A percentile compares a stretch with the other conserved stretches of the same genome.
These are phyloP conservation scores for Adelphocoris suturalis DNA, from an alignment of 2,888 invertebrate species.

Conservation along the genomic window DNA sequence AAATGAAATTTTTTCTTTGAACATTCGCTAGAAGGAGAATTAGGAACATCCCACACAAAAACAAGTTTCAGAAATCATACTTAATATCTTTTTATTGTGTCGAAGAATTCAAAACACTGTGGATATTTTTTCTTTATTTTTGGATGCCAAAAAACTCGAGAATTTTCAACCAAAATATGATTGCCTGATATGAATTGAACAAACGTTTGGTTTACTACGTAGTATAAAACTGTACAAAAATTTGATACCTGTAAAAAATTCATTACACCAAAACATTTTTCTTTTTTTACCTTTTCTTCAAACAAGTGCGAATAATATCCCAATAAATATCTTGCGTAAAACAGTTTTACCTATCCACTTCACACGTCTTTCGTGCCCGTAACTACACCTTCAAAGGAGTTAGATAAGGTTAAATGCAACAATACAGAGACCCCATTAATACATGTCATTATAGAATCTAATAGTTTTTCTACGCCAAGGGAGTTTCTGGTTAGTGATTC, in stretches of 20 bases:
- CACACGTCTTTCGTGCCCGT: neutral
- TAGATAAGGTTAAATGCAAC: conserved; percentile 57
- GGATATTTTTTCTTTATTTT: conserved; percentile 45
- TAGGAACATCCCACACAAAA: too few species aligned
- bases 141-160: conserved; percentile 69
- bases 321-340: conserved; percentile 54
- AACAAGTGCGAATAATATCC: conserved; percentile 47
- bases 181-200: conserved; percentile 71
- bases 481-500: conserved; percentile 26
- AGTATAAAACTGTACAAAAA: conserved; percentile 74
- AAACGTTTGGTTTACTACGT: conserved; percentile 57
- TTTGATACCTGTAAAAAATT: conserved; percentile 58
- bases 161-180: conserved; percentile 67
- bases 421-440: conserved; percentile 28
- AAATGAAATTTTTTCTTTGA: too few species aligned
- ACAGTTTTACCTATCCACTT: neutral
- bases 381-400: conserved; percentile 13
- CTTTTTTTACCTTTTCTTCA: conserved; percentile 46
- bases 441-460: conserved; percentile 24
- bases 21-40: too few species aligned
- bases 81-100: conserved; percentile 50
- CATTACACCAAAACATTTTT: conserved; percentile 31
- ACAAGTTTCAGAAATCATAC: conserved; percentile 55
- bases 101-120: conserved; percentile 61
- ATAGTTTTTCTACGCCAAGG: conserved; percentile 38